phyloP scores from a whole-genome alignment of 2,113 vertebrate species.

The Callopanchax toddi region DNA sequence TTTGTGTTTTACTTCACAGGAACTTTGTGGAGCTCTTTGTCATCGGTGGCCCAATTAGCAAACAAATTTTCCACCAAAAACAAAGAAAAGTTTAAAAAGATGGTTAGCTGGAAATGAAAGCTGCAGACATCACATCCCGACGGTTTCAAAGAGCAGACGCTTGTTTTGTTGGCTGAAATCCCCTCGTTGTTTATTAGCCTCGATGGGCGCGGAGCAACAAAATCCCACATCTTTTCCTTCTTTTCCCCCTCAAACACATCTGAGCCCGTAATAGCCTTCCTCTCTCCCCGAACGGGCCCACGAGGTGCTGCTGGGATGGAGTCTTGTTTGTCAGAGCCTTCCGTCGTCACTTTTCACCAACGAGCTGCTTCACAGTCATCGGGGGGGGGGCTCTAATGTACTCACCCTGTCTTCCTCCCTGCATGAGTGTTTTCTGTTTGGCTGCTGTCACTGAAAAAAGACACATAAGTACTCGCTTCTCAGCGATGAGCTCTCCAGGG shows the following conservation, averaged over 20 bases:
- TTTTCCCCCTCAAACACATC: conserved; percentile 41
- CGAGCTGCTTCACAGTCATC: conserved; percentile 26
- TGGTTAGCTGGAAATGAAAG: conserved; percentile 51
- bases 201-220: conserved; percentile 12
- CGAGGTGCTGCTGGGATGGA: conserved; percentile 76
- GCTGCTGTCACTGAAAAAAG: conserved; percentile 89
- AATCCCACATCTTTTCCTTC: conserved; percentile 34
- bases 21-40: conserved; percentile 30
- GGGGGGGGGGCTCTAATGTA: conserved; percentile 81
- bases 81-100: conserved; percentile 16
- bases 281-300: conserved; percentile 39
- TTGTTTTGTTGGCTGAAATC: conserved; percentile 54
- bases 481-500: conserved; percentile 82
- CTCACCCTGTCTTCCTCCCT: conserved; percentile 73
- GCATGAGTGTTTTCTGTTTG: conserved; percentile 91
- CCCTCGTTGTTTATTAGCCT: conserved; percentile 75
- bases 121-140: conserved; percentile 13
- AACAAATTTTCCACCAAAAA: conserved; percentile 45
- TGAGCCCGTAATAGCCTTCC: conserved; percentile 46
- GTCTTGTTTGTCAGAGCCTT: conserved; percentile 93
- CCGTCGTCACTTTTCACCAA: conserved; percentile 87
- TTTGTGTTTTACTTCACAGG: conserved; percentile 50
- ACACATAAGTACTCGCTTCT: conserved; percentile 85
- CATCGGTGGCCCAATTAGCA: conserved; percentile 63
- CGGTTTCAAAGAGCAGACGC: conserved; percentile 45